Conservation (phyloP, 2,888 invertebrate species). For the Chymomyza amoena region DNA sequence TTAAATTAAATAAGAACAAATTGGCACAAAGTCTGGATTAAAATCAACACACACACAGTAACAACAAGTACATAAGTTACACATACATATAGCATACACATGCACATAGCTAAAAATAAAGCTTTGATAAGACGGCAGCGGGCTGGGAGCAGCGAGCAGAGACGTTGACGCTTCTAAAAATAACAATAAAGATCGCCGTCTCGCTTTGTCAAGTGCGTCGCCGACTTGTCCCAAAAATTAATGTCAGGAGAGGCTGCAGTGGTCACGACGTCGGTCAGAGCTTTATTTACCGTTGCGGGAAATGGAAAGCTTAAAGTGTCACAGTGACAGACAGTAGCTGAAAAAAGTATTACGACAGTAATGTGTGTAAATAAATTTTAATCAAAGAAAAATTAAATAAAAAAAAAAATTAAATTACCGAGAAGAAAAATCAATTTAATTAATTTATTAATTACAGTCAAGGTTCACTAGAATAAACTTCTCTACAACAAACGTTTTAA, state of each 20-base stretch:
- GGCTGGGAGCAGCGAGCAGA: slow-evolving; percentile 13
- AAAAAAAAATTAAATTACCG: too few species aligned
- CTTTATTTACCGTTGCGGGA: background rate
- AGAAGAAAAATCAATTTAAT: too few species aligned
- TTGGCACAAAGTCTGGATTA: slow-evolving; percentile 45
- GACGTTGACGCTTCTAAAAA: slow-evolving; percentile 42
- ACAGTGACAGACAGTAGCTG: too few species aligned
- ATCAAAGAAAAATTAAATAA: too few species aligned
- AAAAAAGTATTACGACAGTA: background rate
- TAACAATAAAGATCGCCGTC: slow-evolving; percentile 26
- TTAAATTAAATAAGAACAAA: slow-evolving; percentile 58
- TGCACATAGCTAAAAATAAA: slow-evolving; percentile 50
- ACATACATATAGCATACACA: slow-evolving; percentile 23
- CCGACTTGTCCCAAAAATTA: background rate
- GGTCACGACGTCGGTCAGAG: background rate
- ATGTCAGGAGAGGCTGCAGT: background rate
- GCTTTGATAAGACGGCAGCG: background rate
- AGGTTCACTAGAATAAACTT: too few species aligned
- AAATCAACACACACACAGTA: background rate
- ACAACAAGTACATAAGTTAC: background rate
- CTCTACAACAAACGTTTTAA: too few species aligned
- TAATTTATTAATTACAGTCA: too few species aligned
- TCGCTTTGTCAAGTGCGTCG: background rate
- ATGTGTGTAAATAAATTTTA: too few species aligned
- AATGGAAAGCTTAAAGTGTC: background rate